Evolutionary conservation across 2,888 invertebrate genomes (phyloP).

Genomic region (Drosophila tripunctata): DNA sequence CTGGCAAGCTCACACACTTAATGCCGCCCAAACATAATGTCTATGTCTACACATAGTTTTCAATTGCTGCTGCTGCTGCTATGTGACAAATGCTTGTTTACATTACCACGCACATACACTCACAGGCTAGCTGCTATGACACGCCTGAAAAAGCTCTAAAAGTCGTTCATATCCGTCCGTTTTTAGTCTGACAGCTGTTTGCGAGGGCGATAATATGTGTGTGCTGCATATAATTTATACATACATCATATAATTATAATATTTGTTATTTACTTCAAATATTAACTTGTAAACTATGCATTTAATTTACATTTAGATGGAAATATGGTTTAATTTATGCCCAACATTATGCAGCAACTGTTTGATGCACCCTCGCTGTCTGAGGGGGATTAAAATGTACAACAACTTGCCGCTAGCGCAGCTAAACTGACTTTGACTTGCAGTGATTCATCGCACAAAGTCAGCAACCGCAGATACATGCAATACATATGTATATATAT

Average conservation of each 20-base stretch:
- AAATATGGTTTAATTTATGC: neutral
- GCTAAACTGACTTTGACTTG: constrained; percentile 24
- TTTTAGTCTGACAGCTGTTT: constrained; percentile 15
- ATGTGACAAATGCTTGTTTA: constrained; percentile 12
- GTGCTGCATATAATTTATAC: neutral
- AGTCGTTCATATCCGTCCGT: constrained; percentile 25
- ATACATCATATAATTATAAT: neutral
- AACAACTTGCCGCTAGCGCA: constrained; percentile 22
- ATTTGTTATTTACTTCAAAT: neutral
- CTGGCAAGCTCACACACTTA: neutral
- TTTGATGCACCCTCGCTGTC: constrained; percentile 20
- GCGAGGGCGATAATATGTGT: constrained; percentile 23
- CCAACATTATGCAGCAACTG: constrained; percentile 3
- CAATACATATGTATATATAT: neutral
- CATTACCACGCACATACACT: constrained; percentile 25
- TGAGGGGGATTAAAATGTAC: constrained; percentile 19
- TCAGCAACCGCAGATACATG: constrained; percentile 11
- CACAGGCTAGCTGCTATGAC: constrained; percentile 39
- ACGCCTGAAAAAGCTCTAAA: constrained; percentile 43
- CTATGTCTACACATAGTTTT: constrained; percentile 9
- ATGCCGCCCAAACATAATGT: neutral
- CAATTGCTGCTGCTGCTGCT: constrained; percentile 11
- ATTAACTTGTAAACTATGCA: too few relatives aligned
- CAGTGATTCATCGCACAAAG: constrained; percentile 45
- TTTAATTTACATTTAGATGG: neutral